phyloP scores from a whole-genome alignment of 1,140 invertebrate genomes.

The Dreissena rostriformis region DNA sequence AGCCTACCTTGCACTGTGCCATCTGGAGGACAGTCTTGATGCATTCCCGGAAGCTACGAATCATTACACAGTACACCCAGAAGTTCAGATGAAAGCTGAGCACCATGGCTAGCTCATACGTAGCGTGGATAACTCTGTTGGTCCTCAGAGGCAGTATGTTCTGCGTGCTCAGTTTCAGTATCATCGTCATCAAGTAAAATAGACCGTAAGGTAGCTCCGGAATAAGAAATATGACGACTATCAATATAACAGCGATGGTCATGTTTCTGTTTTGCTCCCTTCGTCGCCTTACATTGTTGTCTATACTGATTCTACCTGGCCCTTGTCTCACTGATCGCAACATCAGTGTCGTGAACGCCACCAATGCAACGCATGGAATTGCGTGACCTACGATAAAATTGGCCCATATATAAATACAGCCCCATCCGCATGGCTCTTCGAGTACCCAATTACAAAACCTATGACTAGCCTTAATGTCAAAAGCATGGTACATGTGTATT shows the following conservation, averaged over 20 bases:
- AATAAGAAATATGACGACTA: conserved; percentile 36
- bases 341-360: conserved; percentile 2
- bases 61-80: conserved; percentile 49
- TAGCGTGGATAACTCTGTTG: conserved; percentile 26
- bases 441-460: conserved; percentile 32
- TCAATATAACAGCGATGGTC: conserved; percentile 29
- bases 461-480: conserved; percentile 38
- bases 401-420: conserved; percentile 44
- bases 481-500: conserved; percentile 44
- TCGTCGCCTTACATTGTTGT: background rate
- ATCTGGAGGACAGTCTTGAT: conserved; percentile 9
- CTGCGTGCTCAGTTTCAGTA: conserved; percentile 7
- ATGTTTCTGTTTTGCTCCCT: conserved; percentile 9
- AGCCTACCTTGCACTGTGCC: background rate
- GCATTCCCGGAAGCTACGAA: background rate
- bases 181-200: conserved; percentile 26
- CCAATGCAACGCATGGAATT: conserved; percentile 16
- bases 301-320: background rate
- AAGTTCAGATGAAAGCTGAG: conserved; percentile 53
- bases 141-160: conserved; percentile 27
- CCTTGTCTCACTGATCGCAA: background rate
- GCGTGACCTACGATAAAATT: conserved; percentile 11
- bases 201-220: conserved; percentile 46
- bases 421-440: conserved; percentile 34
- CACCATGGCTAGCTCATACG: conserved; percentile 21